Conservation (phyloP, 2,888 invertebrate genomes). For the Ectropis crepuscularia region DNA sequence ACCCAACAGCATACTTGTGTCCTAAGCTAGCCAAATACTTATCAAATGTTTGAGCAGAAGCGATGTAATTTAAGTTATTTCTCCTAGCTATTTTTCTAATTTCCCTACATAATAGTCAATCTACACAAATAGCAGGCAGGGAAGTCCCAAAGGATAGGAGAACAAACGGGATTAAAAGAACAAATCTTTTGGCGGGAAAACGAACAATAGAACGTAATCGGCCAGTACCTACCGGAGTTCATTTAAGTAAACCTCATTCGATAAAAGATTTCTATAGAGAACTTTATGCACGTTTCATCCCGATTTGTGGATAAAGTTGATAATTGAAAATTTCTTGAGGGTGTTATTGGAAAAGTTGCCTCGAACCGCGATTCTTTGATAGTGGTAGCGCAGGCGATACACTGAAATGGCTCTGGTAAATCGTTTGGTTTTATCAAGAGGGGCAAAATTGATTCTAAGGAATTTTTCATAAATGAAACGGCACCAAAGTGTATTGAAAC, state of each 20-base stretch:
- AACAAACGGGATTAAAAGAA: constrained; percentile 50
- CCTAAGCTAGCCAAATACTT: no score
- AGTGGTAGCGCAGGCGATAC: constrained; percentile 48
- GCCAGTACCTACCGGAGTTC: constrained; percentile 20
- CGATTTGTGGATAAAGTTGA: constrained; percentile 62
- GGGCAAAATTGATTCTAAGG: neutral
- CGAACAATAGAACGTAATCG: constrained; percentile 35
- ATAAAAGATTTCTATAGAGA: constrained; percentile 39
- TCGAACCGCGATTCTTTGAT: constrained; percentile 53
- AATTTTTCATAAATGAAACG: no score
- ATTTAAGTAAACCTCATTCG: constrained; percentile 45
- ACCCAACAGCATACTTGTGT: no score
- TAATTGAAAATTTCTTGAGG: constrained; percentile 67
- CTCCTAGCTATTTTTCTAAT: no score
- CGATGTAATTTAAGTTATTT: no score
- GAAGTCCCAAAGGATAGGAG: constrained; percentile 39
- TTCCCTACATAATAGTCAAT: constrained; percentile 47
- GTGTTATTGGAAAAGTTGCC: constrained; percentile 67
- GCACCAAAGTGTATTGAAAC: no score
- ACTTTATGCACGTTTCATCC: constrained; percentile 47
- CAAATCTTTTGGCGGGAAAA: constrained; percentile 46
- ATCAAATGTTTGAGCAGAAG: no score
- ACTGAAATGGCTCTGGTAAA: constrained; percentile 49
- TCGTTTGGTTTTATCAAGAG: constrained; percentile 37
- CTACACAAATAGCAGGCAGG: constrained; percentile 42